These are phyloP conservation scores for Poecilia latipinna DNA, from an alignment of 2,113 vertebrate species.

Conservation along the genomic window DNA sequence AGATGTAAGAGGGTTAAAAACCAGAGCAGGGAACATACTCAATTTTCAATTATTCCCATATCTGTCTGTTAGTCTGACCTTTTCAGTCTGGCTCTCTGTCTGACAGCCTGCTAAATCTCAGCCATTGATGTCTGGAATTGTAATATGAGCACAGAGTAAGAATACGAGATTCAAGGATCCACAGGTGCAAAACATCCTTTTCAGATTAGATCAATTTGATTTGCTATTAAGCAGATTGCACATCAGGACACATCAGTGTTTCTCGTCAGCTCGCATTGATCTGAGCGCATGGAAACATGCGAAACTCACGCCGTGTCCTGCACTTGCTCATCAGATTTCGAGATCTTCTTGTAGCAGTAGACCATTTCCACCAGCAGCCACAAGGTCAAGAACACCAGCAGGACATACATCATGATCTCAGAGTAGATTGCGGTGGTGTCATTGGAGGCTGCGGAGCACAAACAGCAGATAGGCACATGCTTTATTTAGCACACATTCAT, in stretches of 20 bases:
- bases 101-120: slow-evolving; percentile 20
- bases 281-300: slow-evolving; percentile 2
- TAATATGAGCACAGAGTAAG: slow-evolving; percentile 9
- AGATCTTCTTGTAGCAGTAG: slow-evolving; percentile 98
- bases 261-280: neutral
- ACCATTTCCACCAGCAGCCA: slow-evolving; percentile 98
- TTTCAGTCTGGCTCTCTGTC: slow-evolving; percentile 3
- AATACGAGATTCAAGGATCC: slow-evolving; percentile 7
- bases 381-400: slow-evolving; percentile 94
- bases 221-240: neutral
- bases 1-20: slow-evolving; percentile 42
- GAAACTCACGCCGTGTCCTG: slow-evolving; percentile 93
- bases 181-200: neutral
- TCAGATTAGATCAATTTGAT: neutral
- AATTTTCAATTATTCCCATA: slow-evolving; percentile 42
- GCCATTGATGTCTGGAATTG: neutral
- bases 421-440: slow-evolving; percentile 91
- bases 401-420: slow-evolving; percentile 97
- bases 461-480: slow-evolving; percentile 35
- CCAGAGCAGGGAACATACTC: slow-evolving; percentile 11
- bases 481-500: slow-evolving; percentile 50
- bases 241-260: neutral
- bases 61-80: slow-evolving; percentile 20
- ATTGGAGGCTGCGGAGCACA: slow-evolving; percentile 79
- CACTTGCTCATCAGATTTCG: slow-evolving; percentile 90